Evolutionary conservation across 1,140 invertebrate genomes (phyloP), one percentile per base, ranked within the genome.

Genomic region (Sarcophaga bullata): DNA sequence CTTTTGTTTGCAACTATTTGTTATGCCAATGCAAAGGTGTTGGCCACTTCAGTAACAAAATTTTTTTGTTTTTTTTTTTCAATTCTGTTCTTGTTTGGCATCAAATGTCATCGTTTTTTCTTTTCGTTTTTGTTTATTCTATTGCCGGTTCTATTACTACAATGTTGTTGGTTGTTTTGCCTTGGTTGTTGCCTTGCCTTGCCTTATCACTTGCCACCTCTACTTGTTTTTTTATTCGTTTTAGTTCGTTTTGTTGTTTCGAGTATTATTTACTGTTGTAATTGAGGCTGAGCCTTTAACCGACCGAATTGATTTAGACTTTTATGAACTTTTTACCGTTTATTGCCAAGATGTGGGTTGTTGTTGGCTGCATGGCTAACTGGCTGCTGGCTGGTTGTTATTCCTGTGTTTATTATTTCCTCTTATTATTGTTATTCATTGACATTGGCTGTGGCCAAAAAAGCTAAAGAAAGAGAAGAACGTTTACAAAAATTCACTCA

Each of bases 341-440:
- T 58, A 13, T 58, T n/a, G 54, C 54, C 54, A 58, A 58, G 13
- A 58, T 58, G 54, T 58, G 54, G 54, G 54, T 58, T 58, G 52
- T 58, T 58, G 25, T 58, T 58, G 54, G 54, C 54, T 58, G 54
- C 13, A 58, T 58, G 25, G 25, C 25, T 37, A 4, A 4, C 25
- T 37, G 4, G 4, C 25, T 37, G 25, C 25, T 37, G 25, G 25
- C 25, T 37, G 25, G 25, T 37, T 37, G 25, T 37, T 37, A 37
- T 37, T 37, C 25, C 25, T 4, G 25, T 37, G 25, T 37, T 37
- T 37, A n/a, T 58, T 58, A n/a, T 15, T 58, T 58, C 13, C 54
- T n/a, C 11, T 58, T 58, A 58, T 58, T 58, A 58, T 58, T 58
- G 54, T 58, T 58, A 58, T 58, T 58, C 54, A 58, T 58, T 58